Evolutionary conservation across 2,113 vertebrate species (phyloP).

Genomic region (Cinclus mexicanus): DNA sequence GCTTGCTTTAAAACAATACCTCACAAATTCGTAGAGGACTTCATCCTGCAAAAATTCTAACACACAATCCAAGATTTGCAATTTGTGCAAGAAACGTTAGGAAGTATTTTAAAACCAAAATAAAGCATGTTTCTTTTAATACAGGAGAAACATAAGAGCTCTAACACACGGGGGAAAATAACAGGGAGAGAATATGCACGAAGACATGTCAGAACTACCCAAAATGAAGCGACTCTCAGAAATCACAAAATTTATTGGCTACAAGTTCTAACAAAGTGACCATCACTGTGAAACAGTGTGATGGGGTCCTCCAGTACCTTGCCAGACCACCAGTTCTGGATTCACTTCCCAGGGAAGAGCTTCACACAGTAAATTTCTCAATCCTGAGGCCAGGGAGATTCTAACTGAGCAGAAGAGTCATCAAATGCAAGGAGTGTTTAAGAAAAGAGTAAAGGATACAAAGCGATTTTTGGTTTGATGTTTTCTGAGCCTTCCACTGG

Average conservation of each 20-base stretch:
- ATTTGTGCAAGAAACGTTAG: background rate
- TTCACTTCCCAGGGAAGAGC: background rate
- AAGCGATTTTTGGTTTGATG: background rate
- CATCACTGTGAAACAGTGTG: background rate
- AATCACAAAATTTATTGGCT: background rate
- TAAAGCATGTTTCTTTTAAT: background rate
- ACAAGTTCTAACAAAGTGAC: background rate
- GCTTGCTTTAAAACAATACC: background rate
- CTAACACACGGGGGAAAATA: background rate
- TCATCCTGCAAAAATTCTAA: background rate
- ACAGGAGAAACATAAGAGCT: background rate
- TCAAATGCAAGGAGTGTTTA: background rate
- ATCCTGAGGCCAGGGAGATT: background rate
- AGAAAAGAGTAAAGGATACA: conserved; percentile 83
- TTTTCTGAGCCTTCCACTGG: background rate
- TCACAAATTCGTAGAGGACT: background rate
- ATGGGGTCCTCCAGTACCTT: background rate
- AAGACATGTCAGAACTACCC: accelerated
- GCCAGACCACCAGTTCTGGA: background rate
- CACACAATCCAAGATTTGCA: too few relatives aligned
- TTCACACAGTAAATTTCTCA: background rate
- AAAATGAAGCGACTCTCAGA: background rate
- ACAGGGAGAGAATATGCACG: background rate
- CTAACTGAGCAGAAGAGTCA: background rate
- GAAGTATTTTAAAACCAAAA: background rate